Percentiles rank a stretch among this genome's conserved stretches.
Evolutionary conservation across 1,140 invertebrate species (phyloP).

Genomic region (Lordiphosa stackelbergi): DNA sequence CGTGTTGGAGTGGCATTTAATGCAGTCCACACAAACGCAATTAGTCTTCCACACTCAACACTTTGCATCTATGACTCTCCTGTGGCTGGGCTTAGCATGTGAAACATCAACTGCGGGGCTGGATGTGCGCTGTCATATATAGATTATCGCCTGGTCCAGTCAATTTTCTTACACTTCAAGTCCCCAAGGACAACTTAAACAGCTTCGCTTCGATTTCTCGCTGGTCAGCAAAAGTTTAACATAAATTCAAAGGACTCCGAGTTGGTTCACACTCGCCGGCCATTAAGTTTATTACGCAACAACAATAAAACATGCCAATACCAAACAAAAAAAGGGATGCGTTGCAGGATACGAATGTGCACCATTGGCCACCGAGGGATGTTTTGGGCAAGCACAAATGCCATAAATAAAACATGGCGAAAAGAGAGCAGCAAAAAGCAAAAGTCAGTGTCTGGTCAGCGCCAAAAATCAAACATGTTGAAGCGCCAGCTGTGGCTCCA

Average conservation of each 20-base stretch:
- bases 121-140: constrained; percentile 40
- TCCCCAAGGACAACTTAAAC: constrained; percentile 55
- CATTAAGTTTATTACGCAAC: constrained; percentile 75
- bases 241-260: constrained; percentile 56
- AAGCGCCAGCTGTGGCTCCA: constrained; percentile 47
- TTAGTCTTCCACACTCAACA: constrained; percentile 42
- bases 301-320: constrained; percentile 67
- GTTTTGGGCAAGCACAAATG: constrained; percentile 55
- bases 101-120: constrained; percentile 21
- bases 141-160: constrained; percentile 49
- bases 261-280: constrained; percentile 65
- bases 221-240: constrained; percentile 66
- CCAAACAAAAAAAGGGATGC: constrained; percentile 34
- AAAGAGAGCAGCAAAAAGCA: constrained; percentile 37
- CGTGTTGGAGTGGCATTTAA: constrained; percentile 27
- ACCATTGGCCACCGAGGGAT: constrained; percentile 63
- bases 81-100: constrained; percentile 7
- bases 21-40: constrained; percentile 52
- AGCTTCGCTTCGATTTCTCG: constrained; percentile 36
- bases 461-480: constrained; percentile 55
- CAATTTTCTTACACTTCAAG: constrained; percentile 41
- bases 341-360: constrained; percentile 44
- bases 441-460: constrained; percentile 63
- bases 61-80: constrained; percentile 6
- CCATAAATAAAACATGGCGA: constrained; percentile 72